Base-by-base conservation (phyloP, 2,113 vertebrate species). In the Thinocorus orbignyianus region DNA sequence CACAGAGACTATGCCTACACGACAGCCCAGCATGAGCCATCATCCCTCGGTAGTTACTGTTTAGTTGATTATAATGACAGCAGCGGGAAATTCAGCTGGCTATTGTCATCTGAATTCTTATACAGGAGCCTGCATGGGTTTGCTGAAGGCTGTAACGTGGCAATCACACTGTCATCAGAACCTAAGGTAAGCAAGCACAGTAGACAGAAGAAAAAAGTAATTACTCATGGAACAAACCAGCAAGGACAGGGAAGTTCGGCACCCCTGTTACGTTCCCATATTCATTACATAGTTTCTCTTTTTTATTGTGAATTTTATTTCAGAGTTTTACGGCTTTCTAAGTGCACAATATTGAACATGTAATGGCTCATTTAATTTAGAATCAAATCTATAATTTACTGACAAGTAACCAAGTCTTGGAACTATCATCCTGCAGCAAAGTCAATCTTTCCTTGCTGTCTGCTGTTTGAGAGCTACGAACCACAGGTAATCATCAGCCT, bases 301-400 rank as follows among this genome's bases (percentile, higher is more conserved):
- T 70, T 91, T 72, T 65, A 89, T 35, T 66, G 73, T 76, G 85
- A 87, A 82, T 90, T 95, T 96, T 79, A 87, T 87, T 76, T 79
- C 85, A 78, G 61, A 90, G 62, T 70, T 95, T 95, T 83, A 86
- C 52, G 74, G 61, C 44, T 78, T 74, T 84, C 39, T 86, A 83
- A 91, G 74, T 78, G 93, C 61, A 62, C n/a, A 68, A 49, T 91
- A 84, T 49, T 69, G 76, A 88, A 81, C 83, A 54, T 28, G 42
- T 35, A 89, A 87, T 49, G 25, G 69, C 62, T 92, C 71, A 3
- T 64, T 95, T 95, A 91, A 91, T 94, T 95, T 90, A 52, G 66
- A 90, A 85, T 37, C 77, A 93, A 74, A 44, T 71, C 86, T 77
- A 49, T 74, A 76, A 73, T 72, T 60, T 30, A 37, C 79, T 4